Conservation (phyloP, 1,140 invertebrate species). For the Hormaphis cornu region DNA sequence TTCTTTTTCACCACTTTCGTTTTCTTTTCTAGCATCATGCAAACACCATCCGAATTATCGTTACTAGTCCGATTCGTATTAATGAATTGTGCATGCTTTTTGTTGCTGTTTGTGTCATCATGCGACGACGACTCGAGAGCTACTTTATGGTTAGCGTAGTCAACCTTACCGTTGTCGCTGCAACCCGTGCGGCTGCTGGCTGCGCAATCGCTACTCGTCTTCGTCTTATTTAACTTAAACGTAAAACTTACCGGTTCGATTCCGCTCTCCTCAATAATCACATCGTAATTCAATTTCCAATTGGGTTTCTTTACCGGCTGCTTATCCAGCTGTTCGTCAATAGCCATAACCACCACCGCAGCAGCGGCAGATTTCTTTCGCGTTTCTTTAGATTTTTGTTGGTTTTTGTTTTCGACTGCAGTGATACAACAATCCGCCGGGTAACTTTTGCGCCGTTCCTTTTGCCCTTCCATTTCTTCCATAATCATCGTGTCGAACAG, state of each 20-base stretch:
- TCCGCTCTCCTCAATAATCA: constrained; percentile 29
- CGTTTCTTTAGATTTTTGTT: neutral
- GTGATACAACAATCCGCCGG: too few relatives aligned
- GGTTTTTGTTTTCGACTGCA: constrained; percentile 39
- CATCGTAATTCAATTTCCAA: constrained; percentile 31
- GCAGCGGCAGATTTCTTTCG: neutral
- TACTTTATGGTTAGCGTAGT: constrained; percentile 25
- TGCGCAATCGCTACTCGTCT: neutral
- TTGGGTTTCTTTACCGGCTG: neutral
- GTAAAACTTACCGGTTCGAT: constrained; percentile 20
- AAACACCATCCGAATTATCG: neutral
- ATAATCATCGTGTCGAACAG: constrained; percentile 45
- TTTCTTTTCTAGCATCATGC: neutral
- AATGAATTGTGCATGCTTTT: neutral
- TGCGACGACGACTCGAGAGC: neutral
- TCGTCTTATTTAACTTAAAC: constrained; percentile 6
- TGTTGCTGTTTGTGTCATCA: neutral
- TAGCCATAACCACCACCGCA: neutral
- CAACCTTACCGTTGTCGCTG: neutral
- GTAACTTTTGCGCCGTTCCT: constrained; percentile 10
- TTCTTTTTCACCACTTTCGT: constrained; percentile 14
- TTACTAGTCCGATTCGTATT: constrained; percentile 1
- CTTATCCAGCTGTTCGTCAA: neutral
- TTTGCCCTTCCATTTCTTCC: constrained; percentile 39
- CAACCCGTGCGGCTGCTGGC: neutral